A percentile compares a stretch with the other conserved stretches of the same genome.
phyloP scores from a whole-genome alignment of 2,797 vertebrate species.

The Intellagama lesueurii region DNA sequence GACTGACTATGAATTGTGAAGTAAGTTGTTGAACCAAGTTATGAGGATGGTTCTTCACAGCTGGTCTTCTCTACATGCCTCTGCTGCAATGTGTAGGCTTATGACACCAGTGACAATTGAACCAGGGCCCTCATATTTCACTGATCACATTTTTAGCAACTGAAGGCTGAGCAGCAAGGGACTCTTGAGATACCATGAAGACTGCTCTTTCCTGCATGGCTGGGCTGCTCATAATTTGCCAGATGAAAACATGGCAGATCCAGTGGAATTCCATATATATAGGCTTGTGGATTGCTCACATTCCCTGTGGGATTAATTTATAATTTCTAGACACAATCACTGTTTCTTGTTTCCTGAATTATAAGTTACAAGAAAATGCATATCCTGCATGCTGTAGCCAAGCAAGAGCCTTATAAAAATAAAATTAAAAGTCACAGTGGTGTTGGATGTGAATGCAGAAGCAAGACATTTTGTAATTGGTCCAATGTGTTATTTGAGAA shows the following conservation, averaged over 20 bases:
- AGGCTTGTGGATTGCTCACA: not conserved
- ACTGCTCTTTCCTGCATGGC: not conserved
- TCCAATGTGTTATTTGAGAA: constrained; percentile 10
- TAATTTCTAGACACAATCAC: not conserved
- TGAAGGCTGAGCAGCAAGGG: not conserved
- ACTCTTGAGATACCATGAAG: not conserved
- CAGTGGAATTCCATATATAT: too few species aligned
- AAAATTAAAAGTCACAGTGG: not conserved
- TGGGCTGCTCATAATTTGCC: not conserved
- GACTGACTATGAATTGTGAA: too few species aligned
- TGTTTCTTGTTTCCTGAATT: not conserved
- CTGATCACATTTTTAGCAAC: not conserved
- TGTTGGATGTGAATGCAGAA: constrained; percentile 9
- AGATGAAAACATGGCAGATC: not conserved
- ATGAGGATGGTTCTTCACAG: too few species aligned
- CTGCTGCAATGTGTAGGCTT: not conserved
- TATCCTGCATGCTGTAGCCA: fast-evolving
- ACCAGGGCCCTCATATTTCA: not conserved
- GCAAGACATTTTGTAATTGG: not conserved
- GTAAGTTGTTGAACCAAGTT: too few species aligned
- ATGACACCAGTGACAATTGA: not conserved
- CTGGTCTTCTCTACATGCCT: not conserved
- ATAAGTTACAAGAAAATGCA: not conserved
- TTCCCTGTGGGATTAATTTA: not conserved
- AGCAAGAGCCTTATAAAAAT: constrained; percentile 25